Conservation (phyloP, 2,888 invertebrate genomes). For the Philopedon plagiatum region DNA sequence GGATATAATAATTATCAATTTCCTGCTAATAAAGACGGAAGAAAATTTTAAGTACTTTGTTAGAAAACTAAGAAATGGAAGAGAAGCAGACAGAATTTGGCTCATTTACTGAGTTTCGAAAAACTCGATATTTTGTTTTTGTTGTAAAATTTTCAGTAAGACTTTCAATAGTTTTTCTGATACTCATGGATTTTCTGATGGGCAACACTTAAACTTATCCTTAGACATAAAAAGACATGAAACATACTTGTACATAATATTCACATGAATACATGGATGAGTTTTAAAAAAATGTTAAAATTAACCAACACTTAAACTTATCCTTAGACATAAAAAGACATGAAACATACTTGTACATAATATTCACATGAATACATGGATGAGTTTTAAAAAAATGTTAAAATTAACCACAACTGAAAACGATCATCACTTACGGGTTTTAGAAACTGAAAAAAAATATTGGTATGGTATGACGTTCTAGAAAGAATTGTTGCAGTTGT, state of each 20-base stretch:
- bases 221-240: conserved; percentile 33
- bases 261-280: conserved; percentile 29
- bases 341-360: conserved; percentile 32
- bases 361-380: conserved; percentile 28
- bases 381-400: conserved; percentile 29
- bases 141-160: conserved; percentile 22
- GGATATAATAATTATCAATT: conserved; percentile 12
- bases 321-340: conserved; percentile 33
- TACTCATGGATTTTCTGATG: conserved; percentile 25
- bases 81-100: conserved; percentile 24
- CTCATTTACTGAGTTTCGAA: conserved; percentile 30
- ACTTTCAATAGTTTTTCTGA: conserved; percentile 18
- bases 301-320: conserved; percentile 12
- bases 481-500: conserved; percentile 36
- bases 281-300: conserved; percentile 30
- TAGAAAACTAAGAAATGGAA: conserved; percentile 17
- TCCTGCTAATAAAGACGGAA: conserved; percentile 19
- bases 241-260: conserved; percentile 24
- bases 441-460: conserved; percentile 30
- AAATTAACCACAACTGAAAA: conserved; percentile 21
- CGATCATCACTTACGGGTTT: conserved; percentile 13
- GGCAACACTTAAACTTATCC: conserved; percentile 38
- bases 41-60: conserved; percentile 35
- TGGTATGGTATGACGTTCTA: conserved; percentile 26
- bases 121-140: conserved; percentile 17